Evolutionary conservation across 2,113 vertebrate genomes (phyloP).

Genomic region (Lontra canadensis): DNA sequence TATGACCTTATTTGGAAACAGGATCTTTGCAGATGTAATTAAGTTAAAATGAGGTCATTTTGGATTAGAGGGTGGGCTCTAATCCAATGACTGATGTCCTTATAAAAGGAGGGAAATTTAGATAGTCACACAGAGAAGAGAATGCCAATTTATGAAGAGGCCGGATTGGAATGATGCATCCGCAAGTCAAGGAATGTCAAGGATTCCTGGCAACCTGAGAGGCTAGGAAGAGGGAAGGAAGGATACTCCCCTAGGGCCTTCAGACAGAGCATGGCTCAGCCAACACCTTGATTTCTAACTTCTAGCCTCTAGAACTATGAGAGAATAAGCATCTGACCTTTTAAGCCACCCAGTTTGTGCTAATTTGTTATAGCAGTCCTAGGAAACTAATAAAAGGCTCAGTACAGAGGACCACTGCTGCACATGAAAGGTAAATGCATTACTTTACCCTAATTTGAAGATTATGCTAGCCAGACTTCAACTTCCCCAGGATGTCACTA

Average conservation of each 20-base stretch:
- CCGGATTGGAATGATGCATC: not conserved
- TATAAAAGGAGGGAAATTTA: not conserved
- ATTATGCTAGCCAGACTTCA: not conserved
- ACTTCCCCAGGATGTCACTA: not conserved
- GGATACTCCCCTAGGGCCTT: not conserved
- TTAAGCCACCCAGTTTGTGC: not conserved
- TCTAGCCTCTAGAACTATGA: not conserved
- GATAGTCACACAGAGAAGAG: not conserved
- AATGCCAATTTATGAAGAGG: not conserved
- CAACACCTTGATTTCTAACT: not conserved
- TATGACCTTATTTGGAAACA: slow-evolving; percentile 29
- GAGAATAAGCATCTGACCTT: not conserved
- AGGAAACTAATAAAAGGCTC: not conserved
- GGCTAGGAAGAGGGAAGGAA: not conserved
- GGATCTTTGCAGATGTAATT: not conserved
- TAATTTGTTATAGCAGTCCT: not conserved
- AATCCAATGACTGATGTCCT: not conserved
- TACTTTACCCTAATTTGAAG: not conserved
- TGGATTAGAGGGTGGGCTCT: not conserved
- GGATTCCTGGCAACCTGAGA: not conserved
- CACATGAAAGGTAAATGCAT: not conserved
- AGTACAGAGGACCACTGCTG: not conserved
- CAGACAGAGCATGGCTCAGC: not conserved
- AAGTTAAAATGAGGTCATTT: slow-evolving; percentile 30
- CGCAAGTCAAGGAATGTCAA: not conserved